These are phyloP conservation scores for Pangasius macronema DNA, from an alignment of 2,797 vertebrate species.

Conservation along the genomic window DNA sequence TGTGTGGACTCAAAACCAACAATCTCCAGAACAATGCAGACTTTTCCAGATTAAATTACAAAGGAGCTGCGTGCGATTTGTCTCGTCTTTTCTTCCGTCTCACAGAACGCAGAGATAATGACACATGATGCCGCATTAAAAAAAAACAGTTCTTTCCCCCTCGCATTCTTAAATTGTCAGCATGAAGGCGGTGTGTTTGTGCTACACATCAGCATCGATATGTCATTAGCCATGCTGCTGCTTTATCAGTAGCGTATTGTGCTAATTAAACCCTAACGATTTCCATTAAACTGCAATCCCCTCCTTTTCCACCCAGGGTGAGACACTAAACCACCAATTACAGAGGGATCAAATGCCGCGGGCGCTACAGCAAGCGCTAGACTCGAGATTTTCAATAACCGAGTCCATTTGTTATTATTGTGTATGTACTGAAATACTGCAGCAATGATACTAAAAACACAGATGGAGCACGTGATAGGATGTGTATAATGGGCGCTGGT, in stretches of 20 bases:
- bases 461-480: neutral
- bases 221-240: constrained; percentile 42
- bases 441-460: neutral
- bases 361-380: neutral
- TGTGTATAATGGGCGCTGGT: neutral
- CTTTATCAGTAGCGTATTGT: constrained; percentile 55
- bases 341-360: neutral
- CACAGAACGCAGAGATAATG: neutral
- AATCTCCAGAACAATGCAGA: neutral
- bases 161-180: neutral
- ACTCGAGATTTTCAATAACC: neutral
- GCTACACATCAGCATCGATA: constrained; percentile 34
- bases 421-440: neutral
- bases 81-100: neutral
- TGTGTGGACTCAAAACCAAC: neutral
- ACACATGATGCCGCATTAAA: neutral
- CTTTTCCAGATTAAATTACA: neutral
- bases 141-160: neutral
- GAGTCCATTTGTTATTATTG: constrained; percentile 2
- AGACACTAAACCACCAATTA: constrained; percentile 55
- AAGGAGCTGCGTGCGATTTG: too few relatives aligned
- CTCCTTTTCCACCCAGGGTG: constrained; percentile 47
- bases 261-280: constrained; percentile 62
- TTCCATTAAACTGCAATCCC: constrained; percentile 58
- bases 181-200: neutral